phyloP scores from a whole-genome alignment of 1,140 invertebrate species.

The Akabosia matsudoensis region DNA sequence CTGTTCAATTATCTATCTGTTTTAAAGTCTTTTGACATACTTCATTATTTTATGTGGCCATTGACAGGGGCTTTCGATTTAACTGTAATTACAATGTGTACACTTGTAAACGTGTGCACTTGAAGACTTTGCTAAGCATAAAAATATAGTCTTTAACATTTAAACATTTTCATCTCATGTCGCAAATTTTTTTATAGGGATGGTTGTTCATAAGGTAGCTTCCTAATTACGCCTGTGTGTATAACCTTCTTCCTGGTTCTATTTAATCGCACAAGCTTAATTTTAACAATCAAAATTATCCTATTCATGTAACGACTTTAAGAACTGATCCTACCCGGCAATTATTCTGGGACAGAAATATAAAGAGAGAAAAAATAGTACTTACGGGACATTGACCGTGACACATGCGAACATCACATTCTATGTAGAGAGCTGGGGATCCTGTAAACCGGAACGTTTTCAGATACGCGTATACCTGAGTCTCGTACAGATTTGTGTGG shows the following conservation, averaged over 20 bases:
- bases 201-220: too few relatives aligned
- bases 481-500: constrained; percentile 82
- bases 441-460: constrained; percentile 92
- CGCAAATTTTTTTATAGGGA: too few relatives aligned
- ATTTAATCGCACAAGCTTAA: background rate
- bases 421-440: constrained; percentile 86
- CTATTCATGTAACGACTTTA: background rate
- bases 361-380: constrained; percentile 36
- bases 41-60: constrained; percentile 15
- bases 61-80: background rate
- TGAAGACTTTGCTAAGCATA: background rate
- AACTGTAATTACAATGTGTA: background rate
- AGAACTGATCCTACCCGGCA: background rate
- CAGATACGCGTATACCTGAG: constrained; percentile 90
- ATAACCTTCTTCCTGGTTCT: background rate
- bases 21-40: background rate
- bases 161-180: background rate
- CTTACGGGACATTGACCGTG: constrained; percentile 87
- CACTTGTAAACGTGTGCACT: background rate
- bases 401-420: constrained; percentile 92
- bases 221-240: too few relatives aligned
- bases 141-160: background rate
- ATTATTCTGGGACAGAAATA: background rate
- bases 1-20: background rate
- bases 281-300: background rate